Conservation (phyloP, 1,140 invertebrate species). For the Listronotus bonariensis region DNA sequence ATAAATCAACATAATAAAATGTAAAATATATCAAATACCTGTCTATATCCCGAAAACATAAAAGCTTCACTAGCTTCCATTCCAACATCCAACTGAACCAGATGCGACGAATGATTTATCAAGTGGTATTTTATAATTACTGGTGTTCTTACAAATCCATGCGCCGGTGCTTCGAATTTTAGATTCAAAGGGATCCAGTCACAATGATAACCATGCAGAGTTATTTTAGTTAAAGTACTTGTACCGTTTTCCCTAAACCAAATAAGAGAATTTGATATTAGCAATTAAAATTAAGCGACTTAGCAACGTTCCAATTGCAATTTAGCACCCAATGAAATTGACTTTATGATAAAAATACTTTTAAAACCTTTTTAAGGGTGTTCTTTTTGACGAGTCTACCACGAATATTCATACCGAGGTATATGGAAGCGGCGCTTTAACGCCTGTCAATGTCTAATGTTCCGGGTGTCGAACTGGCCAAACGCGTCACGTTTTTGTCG, state of each 20-base stretch:
- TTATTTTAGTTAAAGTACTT: conserved; percentile 58
- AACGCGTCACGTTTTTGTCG: too few species aligned
- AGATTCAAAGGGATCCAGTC: conserved; percentile 73
- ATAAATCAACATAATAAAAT: too few species aligned
- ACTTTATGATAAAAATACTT: too few species aligned
- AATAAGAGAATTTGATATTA: background rate
- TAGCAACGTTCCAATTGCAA: too few species aligned
- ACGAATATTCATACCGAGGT: too few species aligned
- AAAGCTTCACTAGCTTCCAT: conserved; percentile 85
- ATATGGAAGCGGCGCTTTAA: too few species aligned
- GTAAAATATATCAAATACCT: conserved; percentile 59
- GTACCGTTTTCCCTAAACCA: conserved; percentile 41
- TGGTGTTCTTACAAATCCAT: conserved; percentile 73
- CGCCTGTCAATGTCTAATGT: too few species aligned
- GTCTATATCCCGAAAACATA: conserved; percentile 90
- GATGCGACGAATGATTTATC: conserved; percentile 70
- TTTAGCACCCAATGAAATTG: too few species aligned
- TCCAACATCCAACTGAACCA: conserved; percentile 73
- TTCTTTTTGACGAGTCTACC: too few species aligned
- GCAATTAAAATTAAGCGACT: too few species aligned
- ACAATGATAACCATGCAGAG: conserved; percentile 63
- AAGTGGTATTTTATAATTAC: conserved; percentile 73
- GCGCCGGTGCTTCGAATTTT: conserved; percentile 72
- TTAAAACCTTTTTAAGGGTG: too few species aligned
- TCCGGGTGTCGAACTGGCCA: too few species aligned